Evolutionary conservation across 1,140 invertebrate species (phyloP).

Genomic region (Solenopsis fugax): DNA sequence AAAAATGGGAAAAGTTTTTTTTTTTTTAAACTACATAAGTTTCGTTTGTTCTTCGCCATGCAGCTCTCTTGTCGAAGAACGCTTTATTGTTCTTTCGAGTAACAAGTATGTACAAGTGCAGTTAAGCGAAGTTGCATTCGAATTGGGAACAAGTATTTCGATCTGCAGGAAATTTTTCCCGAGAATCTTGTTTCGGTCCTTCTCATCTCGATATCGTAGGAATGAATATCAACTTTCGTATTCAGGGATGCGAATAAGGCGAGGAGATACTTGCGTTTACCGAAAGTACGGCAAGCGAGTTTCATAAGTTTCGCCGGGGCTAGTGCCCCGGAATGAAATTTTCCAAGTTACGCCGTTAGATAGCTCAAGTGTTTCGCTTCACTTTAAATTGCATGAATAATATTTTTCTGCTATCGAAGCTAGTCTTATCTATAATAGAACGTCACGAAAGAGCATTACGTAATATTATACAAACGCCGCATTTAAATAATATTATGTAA

Average conservation of each 20-base stretch:
- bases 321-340: constrained; percentile 44
- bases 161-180: not conserved
- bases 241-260: constrained; percentile 1
- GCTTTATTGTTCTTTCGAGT: not conserved
- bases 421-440: not conserved
- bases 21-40: not conserved
- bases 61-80: not conserved
- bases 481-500: not conserved
- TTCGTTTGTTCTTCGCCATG: not conserved
- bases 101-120: not conserved
- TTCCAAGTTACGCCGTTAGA: constrained; percentile 40
- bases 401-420: constrained; percentile 4
- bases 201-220: constrained; percentile 5
- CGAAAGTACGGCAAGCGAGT: constrained; percentile 36
- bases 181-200: not conserved
- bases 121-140: not conserved
- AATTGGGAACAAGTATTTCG: constrained; percentile 10
- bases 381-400: constrained; percentile 50
- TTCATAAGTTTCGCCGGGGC: constrained; percentile 37
- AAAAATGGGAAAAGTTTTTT: not conserved
- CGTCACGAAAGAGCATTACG: not conserved
- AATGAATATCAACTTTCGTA: constrained; percentile 26
- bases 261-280: constrained; percentile 3
- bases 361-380: constrained; percentile 20
- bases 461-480: not conserved